These are phyloP conservation scores for Noturus placidus DNA, from an alignment of 2,113 vertebrate species.

Conservation along the genomic window DNA sequence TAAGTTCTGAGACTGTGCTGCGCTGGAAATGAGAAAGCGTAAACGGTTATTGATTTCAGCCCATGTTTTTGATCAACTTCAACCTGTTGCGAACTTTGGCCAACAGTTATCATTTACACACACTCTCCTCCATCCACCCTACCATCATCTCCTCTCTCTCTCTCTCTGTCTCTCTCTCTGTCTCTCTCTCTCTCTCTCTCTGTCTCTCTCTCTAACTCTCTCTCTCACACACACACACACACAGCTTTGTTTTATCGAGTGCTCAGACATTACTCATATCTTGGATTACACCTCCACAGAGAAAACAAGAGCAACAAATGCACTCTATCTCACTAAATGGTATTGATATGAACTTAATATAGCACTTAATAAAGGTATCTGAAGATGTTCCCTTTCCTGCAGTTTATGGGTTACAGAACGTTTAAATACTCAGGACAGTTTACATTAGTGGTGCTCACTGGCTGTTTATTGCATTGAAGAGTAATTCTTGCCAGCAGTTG, in stretches of 20 bases:
- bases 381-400: constrained; percentile 18
- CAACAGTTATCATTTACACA: constrained; percentile 17
- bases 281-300: constrained; percentile 46
- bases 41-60: constrained; percentile 41
- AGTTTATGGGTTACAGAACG: constrained; percentile 31
- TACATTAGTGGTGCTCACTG: constrained; percentile 39
- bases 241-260: constrained; percentile 13
- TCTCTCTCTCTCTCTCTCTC: not conserved
- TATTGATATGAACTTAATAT: constrained; percentile 52
- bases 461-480: constrained; percentile 23
- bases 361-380: constrained; percentile 34
- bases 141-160: constrained; percentile 1
- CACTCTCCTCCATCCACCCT: constrained; percentile 9
- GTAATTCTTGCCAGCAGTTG: constrained; percentile 8
- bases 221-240: constrained; percentile 30
- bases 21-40: constrained; percentile 39
- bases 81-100: constrained; percentile 16
- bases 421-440: constrained; percentile 45
- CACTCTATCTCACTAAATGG: constrained; percentile 33
- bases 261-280: constrained; percentile 49
- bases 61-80: constrained; percentile 37
- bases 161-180: not conserved
- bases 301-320: constrained; percentile 43
- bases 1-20: constrained; percentile 1
- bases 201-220: no score